phyloP scores from a whole-genome alignment of 2,888 invertebrate genomes.

The Drosophila limbata region DNA sequence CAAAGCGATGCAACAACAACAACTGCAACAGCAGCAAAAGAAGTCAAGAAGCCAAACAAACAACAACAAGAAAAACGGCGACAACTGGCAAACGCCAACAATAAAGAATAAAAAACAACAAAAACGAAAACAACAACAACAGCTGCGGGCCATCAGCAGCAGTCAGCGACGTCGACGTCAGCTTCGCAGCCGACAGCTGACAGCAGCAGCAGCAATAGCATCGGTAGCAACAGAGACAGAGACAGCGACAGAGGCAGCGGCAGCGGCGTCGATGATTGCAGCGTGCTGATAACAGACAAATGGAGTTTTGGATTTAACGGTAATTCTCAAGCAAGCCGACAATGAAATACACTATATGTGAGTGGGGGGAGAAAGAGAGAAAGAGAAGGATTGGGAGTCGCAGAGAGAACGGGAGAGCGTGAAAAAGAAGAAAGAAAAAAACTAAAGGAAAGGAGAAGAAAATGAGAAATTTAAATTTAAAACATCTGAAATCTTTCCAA shows the following conservation, averaged over 20 bases:
- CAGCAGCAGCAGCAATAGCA: not conserved
- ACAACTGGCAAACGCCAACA: conserved; percentile 31
- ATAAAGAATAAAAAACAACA: conserved; percentile 3
- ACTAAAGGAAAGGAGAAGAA: no score
- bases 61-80: conserved; percentile 33
- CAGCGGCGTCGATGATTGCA: conserved; percentile 43
- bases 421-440: not conserved
- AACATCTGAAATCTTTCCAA: no score
- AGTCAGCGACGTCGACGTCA: conserved; percentile 1
- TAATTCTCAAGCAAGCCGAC: not conserved
- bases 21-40: conserved; percentile 26
- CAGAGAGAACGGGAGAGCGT: not conserved
- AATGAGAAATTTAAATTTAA: no score
- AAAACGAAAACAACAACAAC: conserved; percentile 15
- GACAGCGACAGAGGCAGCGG: conserved; percentile 19
- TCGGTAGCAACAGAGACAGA: conserved; percentile 5
- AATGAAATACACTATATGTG: not conserved
- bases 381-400: no score
- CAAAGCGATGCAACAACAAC: conserved; percentile 50
- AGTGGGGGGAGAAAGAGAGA: not conserved
- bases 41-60: conserved; percentile 49
- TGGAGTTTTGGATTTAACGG: conserved; percentile 8
- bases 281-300: conserved; percentile 47
- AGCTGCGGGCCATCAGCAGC: conserved; percentile 26
- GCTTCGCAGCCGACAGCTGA: conserved; percentile 13